Percentiles rank a stretch among this genome's conserved stretches.
Evolutionary conservation across 2,888 invertebrate species (phyloP).

Genomic region (Drosophila meridionalis): DNA sequence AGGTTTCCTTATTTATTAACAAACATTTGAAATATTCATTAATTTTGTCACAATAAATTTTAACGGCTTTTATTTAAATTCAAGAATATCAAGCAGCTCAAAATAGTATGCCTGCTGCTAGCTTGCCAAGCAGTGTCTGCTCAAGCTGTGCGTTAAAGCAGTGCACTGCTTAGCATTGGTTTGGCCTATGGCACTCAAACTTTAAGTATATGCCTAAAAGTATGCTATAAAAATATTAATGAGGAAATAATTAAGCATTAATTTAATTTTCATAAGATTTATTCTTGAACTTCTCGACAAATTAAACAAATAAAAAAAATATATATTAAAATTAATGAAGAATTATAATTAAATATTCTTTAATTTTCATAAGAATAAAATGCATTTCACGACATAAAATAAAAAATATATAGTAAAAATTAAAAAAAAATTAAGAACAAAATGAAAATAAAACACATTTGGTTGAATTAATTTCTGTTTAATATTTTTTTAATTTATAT

Average conservation of each 20-base stretch:
- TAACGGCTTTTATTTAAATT: conserved; percentile 1
- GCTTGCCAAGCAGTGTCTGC: neutral
- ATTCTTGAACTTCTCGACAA: too few relatives aligned
- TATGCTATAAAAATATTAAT: neutral
- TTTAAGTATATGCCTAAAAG: neutral
- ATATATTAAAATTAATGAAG: too few relatives aligned
- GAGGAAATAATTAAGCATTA: too few relatives aligned
- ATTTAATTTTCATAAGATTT: neutral
- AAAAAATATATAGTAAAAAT: too few relatives aligned
- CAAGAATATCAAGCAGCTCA: conserved; percentile 1
- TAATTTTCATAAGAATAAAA: neutral
- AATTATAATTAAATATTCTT: too few relatives aligned
- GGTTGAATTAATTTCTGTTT: conserved; percentile 17
- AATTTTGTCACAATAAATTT: neutral
- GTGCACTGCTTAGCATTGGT: conserved; percentile 4
- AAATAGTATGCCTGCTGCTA: neutral
- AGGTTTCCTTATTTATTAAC: neutral
- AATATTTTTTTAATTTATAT: conserved; percentile 26
- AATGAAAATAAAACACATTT: neutral
- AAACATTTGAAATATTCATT: neutral
- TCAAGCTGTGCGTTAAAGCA: neutral
- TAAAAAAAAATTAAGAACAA: too few relatives aligned
- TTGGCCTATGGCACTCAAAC: conserved; percentile 13
- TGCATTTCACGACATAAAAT: too few relatives aligned
- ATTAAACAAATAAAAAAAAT: too few relatives aligned